phyloP scores from a whole-genome alignment of 2,113 vertebrate species.

The Ranitomeya variabilis region DNA sequence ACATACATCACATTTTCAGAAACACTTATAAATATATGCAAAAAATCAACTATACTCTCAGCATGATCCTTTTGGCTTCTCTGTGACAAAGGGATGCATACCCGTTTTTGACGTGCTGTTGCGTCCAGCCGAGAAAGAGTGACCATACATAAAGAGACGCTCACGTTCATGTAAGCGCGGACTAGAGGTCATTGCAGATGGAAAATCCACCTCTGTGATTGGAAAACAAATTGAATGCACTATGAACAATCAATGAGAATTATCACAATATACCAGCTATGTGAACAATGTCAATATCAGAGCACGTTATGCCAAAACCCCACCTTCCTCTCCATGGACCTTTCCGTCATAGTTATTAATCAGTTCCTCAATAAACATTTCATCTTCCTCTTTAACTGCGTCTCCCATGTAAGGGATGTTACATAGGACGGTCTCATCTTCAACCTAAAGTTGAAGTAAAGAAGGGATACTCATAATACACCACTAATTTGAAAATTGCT shows the following conservation, averaged over 20 bases:
- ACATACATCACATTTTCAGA: background rate
- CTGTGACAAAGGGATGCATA: background rate
- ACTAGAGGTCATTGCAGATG: conserved; percentile 34
- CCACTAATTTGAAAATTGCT: too few species aligned
- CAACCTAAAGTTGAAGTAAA: conserved; percentile 77
- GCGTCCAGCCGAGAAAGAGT: conserved; percentile 41
- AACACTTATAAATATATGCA: background rate
- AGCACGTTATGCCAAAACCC: background rate
- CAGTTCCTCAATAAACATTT: conserved; percentile 95
- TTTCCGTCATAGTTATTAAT: conserved; percentile 98
- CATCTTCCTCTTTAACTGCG: conserved; percentile 94
- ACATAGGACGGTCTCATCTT: conserved; percentile 95
- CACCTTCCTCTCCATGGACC: conserved; percentile 97
- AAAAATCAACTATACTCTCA: background rate
- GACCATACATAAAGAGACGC: conserved; percentile 42
- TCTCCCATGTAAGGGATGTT: conserved; percentile 99
- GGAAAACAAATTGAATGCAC: conserved; percentile 7
- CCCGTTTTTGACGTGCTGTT: conserved; percentile 40
- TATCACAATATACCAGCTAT: background rate
- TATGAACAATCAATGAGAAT: background rate
- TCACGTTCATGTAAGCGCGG: conserved; percentile 49
- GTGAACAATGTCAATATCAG: background rate
- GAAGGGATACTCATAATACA: background rate
- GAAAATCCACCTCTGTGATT: conserved; percentile 36
- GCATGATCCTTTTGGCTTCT: background rate